A percentile compares a stretch with the other conserved stretches of the same genome.
Evolutionary conservation across 2,797 vertebrate species (phyloP).

Genomic region (Dipus sagitta): DNA sequence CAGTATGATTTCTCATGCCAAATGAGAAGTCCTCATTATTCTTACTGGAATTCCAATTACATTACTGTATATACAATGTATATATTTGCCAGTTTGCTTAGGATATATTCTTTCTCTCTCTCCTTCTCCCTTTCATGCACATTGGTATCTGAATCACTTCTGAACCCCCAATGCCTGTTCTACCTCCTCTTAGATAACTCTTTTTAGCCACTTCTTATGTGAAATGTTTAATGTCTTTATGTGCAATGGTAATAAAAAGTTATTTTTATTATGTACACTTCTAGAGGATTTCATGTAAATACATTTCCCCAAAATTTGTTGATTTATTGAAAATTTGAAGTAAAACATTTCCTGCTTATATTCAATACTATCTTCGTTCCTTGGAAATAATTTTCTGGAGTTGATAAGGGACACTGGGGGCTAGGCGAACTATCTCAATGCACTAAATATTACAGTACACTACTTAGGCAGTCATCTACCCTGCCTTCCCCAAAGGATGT

Average conservation of each 20-base stretch:
- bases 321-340: slow-evolving; percentile 31
- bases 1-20: not conserved
- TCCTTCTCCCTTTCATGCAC: not conserved
- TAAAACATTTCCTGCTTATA: slow-evolving; percentile 2
- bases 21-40: not conserved
- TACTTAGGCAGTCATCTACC: not conserved
- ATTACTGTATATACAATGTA: not conserved
- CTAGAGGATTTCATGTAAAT: not conserved
- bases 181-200: not conserved
- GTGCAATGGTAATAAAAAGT: not conserved
- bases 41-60: not conserved
- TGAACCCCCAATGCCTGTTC: not conserved
- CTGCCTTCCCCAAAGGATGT: not conserved
- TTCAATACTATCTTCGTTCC: not conserved
- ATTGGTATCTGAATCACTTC: not conserved
- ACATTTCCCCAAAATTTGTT: slow-evolving; percentile 15
- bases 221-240: not conserved
- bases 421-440: not conserved
- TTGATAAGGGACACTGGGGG: not conserved
- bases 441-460: not conserved
- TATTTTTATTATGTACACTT: slow-evolving; percentile 12
- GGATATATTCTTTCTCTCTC: not conserved
- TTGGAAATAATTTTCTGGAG: slow-evolving; percentile 21
- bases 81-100: not conserved
- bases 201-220: not conserved